Evolutionary conservation across 1,140 invertebrate genomes (phyloP), one percentile per base, ranked within the genome.

Genomic region (Neocloeon triangulifer): DNA sequence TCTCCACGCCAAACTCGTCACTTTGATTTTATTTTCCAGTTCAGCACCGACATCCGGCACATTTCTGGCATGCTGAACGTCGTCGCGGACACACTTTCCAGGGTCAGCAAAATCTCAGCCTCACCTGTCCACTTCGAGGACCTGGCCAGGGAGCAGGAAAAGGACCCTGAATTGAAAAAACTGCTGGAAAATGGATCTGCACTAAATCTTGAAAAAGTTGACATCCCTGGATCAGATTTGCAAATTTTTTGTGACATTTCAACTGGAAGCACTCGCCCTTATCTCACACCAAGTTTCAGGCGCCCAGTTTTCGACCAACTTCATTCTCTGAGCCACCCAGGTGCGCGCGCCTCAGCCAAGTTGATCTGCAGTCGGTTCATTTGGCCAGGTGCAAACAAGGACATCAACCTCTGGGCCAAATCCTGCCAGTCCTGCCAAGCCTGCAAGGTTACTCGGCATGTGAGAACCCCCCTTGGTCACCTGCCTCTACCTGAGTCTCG

Each of bases 1-100:
- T 41, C 44, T 3, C 50, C 44, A 14, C 25, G 41, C 2, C 46
- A 49, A 7, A 50, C 47, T 15, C 31, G 39, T 42, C 45, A 56
- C 12, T 32, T 56, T 0, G 43, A 54, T 32, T 51, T 34, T 12
- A 51, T 58, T 10, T 34, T 41, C 0, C 49, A 54, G 37, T 53
- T 49, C 34, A 46, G 46, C 0, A 50, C 45, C 0, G 37, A 50
- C 17, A 49, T 56, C 25, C 16, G 34, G 9, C 43, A 53, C 34
- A 39, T 58, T n/a, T 14, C 38, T 0, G 52, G 55, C 5, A 32
- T 38, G 0, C 32, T 45, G 3, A 56, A 59, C 30, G 18, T 37
- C n/a, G 14, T 26, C 15, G 16, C 31, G 1, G 34, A 37, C 7
- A 15, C 19, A 10, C 3, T 9, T 2, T 50, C 46, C 6, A 35